These are phyloP conservation scores for Podarcis raffonei DNA, from an alignment of 2,113 vertebrate species.

Conservation along the genomic window DNA sequence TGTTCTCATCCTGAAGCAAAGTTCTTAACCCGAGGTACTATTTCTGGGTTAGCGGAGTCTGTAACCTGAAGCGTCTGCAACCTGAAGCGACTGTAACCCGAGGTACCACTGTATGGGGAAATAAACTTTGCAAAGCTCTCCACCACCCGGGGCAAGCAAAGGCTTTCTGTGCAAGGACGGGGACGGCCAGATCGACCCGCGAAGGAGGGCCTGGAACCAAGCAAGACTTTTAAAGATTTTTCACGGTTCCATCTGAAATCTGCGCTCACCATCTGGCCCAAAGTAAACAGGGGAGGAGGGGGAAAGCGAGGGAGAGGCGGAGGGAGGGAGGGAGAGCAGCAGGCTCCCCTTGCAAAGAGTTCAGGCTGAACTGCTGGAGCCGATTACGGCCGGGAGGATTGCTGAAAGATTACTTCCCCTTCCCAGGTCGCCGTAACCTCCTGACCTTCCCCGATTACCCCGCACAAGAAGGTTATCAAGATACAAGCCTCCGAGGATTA, in stretches of 20 bases:
- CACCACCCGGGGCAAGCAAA: neutral
- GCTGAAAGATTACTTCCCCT: slow-evolving; percentile 65
- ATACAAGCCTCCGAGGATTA: slow-evolving; percentile 66
- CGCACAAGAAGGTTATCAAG: slow-evolving; percentile 61
- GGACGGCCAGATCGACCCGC: neutral
- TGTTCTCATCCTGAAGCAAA: too few species aligned
- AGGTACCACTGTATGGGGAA: slow-evolving; percentile 18
- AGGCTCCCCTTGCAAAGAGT: neutral
- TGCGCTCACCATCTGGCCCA: slow-evolving; percentile 61
- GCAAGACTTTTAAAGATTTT: neutral
- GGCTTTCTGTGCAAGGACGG: neutral
- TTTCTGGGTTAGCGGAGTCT: too few species aligned
- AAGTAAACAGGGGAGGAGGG: slow-evolving; percentile 22
- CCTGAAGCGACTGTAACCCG: too few species aligned
- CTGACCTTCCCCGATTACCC: slow-evolving; percentile 61
- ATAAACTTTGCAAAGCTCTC: slow-evolving; percentile 26
- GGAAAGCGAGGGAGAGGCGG: rapidly evolving
- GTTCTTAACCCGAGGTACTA: too few species aligned
- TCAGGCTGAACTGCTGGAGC: slow-evolving; percentile 11
- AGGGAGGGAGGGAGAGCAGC: neutral
- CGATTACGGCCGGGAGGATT: neutral
- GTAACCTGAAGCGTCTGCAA: too few species aligned
- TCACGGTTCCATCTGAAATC: slow-evolving; percentile 43
- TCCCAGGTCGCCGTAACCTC: slow-evolving; percentile 57
- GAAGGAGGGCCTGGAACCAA: too few species aligned